These are phyloP conservation scores for Heliconius erato DNA, from an alignment of 2,888 invertebrate genomes.

Conservation along the genomic window DNA sequence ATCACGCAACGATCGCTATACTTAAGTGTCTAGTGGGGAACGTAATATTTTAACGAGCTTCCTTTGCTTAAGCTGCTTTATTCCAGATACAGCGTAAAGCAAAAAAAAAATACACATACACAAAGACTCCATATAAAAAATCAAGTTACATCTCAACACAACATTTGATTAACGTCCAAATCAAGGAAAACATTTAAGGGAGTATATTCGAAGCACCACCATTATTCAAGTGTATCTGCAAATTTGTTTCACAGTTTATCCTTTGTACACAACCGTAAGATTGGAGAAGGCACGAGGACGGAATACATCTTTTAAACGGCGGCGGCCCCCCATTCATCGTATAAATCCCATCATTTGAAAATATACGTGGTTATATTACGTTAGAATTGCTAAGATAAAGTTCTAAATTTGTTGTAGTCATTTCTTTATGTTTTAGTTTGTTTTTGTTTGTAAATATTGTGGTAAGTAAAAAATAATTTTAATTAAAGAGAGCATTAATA, in stretches of 20 bases:
- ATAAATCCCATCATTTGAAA: constrained; percentile 53
- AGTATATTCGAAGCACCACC: neutral
- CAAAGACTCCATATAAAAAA: neutral
- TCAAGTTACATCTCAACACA: neutral
- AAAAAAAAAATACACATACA: neutral
- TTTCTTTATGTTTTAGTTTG: neutral
- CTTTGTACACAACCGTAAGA: constrained; percentile 30
- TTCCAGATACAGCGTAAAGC: too few species aligned
- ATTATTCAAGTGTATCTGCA: constrained; percentile 23
- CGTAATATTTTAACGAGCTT: too few species aligned
- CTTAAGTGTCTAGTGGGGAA: neutral
- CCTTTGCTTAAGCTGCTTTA: neutral
- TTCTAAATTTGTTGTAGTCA: neutral
- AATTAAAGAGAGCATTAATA: too few species aligned
- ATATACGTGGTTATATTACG: constrained; percentile 47
- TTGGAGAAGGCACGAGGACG: constrained; percentile 34
- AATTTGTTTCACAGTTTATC: constrained; percentile 41
- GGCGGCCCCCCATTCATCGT: constrained; percentile 48
- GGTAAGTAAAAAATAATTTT: neutral
- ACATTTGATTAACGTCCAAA: constrained; percentile 15
- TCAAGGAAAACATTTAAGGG: constrained; percentile 20
- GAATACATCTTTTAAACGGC: constrained; percentile 42
- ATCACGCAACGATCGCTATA: too few species aligned
- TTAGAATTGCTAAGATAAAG: constrained; percentile 12
- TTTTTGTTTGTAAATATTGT: neutral